A percentile compares a stretch with the other conserved stretches of the same genome.
Evolutionary conservation across 1,140 invertebrate genomes (phyloP).

Genomic region (Lepeophtheirus salmonis): DNA sequence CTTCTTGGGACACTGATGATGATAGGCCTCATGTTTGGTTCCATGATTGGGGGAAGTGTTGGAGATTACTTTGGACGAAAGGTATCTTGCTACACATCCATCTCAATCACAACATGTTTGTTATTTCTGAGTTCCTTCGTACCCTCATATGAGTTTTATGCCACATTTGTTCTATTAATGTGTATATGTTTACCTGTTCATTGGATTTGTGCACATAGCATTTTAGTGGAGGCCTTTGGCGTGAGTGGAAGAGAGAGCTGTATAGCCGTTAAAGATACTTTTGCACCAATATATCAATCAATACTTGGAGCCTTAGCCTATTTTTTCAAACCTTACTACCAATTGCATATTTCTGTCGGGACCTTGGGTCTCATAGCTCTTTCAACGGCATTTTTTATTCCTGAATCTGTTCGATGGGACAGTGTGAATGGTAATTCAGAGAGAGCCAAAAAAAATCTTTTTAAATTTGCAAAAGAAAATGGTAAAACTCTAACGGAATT

Average conservation of each 20-base stretch:
- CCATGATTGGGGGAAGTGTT: not conserved
- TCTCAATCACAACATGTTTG: not conserved
- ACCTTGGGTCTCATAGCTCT: not conserved
- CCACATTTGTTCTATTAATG: not conserved
- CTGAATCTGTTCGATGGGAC: conserved; percentile 5
- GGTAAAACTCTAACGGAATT: not conserved
- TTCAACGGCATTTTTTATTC: conserved; percentile 7
- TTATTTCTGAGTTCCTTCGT: not conserved
- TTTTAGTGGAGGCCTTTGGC: not conserved
- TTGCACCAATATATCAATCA: not conserved
- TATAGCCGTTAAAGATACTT: not conserved
- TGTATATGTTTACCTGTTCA: not conserved
- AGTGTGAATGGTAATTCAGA: not conserved
- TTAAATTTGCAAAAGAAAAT: not conserved
- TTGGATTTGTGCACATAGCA: not conserved
- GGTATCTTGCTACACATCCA: not conserved
- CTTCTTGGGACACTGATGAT: conserved; percentile 3
- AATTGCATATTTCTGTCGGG: conserved; percentile 1
- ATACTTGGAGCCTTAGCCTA: not conserved
- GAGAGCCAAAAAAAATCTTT: not conserved
- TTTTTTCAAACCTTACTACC: not conserved
- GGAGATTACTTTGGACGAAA: conserved; percentile 3
- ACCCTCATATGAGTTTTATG: conserved; percentile 3
- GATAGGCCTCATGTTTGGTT: conserved; percentile 9
- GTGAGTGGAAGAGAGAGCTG: not conserved